Percentiles rank a stretch among this genome's conserved stretches.
phyloP scores from a whole-genome alignment of 2,888 invertebrate species.

The Drosophila maculinotata region DNA sequence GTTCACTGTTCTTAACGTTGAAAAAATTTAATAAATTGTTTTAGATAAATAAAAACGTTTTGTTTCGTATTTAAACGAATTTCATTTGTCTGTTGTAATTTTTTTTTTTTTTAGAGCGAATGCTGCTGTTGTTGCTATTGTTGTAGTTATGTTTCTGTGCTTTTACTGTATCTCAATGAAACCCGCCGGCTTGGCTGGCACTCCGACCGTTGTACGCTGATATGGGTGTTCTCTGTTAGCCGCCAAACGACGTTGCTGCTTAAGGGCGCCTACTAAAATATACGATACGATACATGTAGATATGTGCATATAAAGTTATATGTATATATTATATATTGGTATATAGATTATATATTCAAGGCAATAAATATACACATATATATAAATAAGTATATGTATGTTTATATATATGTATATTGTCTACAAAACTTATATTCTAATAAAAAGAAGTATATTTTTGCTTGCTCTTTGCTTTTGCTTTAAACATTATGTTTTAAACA shows the following conservation, averaged over 20 bases:
- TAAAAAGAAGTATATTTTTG: conserved; percentile 33
- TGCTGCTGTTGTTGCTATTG: conserved; percentile 22
- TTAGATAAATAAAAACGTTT: conserved; percentile 31
- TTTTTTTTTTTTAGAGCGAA: conserved; percentile 7
- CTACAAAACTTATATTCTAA: conserved; percentile 48
- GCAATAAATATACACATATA: conserved; percentile 42
- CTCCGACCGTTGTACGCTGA: conserved; percentile 93
- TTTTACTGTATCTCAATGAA: conserved; percentile 82
- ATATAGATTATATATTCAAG: conserved; percentile 38
- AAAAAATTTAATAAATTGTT: conserved; percentile 26
- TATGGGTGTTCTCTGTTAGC: conserved; percentile 96
- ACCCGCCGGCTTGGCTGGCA: conserved; percentile 87
- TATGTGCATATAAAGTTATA: conserved; percentile 55
- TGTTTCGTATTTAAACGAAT: conserved; percentile 45
- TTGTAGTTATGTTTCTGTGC: conserved; percentile 24
- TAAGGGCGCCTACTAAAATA: conserved; percentile 85
- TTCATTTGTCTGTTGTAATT: conserved; percentile 23
- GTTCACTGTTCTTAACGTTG: conserved; percentile 6
- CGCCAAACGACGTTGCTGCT: conserved; percentile 94
- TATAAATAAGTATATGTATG: conserved; percentile 25
- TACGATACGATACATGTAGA: conserved; percentile 77
- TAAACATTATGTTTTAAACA: conserved; percentile 44
- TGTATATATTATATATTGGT: conserved; percentile 40
- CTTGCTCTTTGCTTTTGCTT: conserved; percentile 39
- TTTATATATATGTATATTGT: conserved; percentile 50